Percentiles rank a stretch among this genome's conserved stretches.
These are phyloP conservation scores for Mimachlamys varia DNA, from an alignment of 2,888 invertebrate species.

Conservation along the genomic window DNA sequence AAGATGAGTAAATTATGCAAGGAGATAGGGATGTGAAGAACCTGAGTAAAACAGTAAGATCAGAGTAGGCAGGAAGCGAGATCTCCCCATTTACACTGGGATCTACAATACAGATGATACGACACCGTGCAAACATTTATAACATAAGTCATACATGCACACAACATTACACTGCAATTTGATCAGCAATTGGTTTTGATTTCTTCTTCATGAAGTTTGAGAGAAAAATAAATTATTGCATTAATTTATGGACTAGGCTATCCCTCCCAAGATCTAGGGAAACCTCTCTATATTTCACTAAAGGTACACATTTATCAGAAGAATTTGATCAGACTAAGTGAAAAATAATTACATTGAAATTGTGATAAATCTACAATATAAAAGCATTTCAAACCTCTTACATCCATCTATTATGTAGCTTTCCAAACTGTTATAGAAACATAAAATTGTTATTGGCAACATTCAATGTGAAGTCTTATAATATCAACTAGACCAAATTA, in stretches of 20 bases:
- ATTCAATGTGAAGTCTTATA: too few relatives aligned
- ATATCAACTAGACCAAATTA: too few relatives aligned
- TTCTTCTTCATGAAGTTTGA: neutral
- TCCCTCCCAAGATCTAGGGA: conserved; percentile 12
- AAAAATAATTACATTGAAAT: neutral
- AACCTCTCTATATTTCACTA: neutral
- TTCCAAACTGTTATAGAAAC: neutral
- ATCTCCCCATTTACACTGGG: neutral
- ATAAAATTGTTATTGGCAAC: neutral
- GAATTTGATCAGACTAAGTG: neutral
- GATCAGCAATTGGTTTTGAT: conserved; percentile 9
- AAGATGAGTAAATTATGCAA: neutral
- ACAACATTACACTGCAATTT: neutral
- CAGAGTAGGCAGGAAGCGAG: neutral
- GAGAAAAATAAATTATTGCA: conserved; percentile 9
- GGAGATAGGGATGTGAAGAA: neutral
- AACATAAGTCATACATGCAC: neutral
- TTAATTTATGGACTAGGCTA: neutral
- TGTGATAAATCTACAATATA: neutral
- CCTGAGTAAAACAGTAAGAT: neutral
- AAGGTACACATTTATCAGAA: neutral
- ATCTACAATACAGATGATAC: neutral
- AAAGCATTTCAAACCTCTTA: neutral
- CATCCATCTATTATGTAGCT: neutral
- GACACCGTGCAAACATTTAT: neutral